phyloP scores from a whole-genome alignment of 2,888 invertebrate species.

The Xylota segnis region DNA sequence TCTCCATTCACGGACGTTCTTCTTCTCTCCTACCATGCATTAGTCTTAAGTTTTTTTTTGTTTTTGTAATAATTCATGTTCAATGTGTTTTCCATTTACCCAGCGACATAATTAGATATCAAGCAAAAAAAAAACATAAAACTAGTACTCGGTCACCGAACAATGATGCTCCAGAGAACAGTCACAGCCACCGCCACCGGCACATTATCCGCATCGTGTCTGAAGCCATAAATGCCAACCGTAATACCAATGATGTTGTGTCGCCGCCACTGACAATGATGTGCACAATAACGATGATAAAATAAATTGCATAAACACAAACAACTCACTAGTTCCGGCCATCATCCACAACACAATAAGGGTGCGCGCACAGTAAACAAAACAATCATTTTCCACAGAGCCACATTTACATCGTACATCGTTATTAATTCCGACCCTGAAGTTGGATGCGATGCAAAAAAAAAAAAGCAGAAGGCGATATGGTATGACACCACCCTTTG shows the following conservation, averaged over 20 bases:
- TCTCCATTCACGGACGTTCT: neutral
- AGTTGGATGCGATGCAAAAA: constrained; percentile 20
- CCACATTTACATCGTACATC: constrained; percentile 39
- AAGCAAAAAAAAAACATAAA: constrained; percentile 11
- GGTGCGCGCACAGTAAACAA: constrained; percentile 51
- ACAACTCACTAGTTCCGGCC: constrained; percentile 74
- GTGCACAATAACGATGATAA: constrained; percentile 66
- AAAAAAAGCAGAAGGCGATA: constrained; percentile 19
- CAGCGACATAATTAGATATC: constrained; percentile 45
- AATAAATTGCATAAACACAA: constrained; percentile 75
- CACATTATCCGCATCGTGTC: constrained; percentile 29
- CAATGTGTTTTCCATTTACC: constrained; percentile 61
- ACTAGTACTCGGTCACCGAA: constrained; percentile 47
- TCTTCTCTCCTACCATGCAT: neutral
- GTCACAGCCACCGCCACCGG: constrained; percentile 13
- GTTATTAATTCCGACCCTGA: constrained; percentile 59
- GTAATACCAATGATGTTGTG: constrained; percentile 43
- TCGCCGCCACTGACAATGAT: constrained; percentile 51
- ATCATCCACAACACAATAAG: constrained; percentile 46
- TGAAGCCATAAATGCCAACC: constrained; percentile 67
- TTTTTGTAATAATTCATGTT: constrained; percentile 51
- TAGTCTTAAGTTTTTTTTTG: neutral
- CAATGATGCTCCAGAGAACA: constrained; percentile 28
- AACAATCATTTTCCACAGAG: constrained; percentile 24
- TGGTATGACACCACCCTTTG: constrained; percentile 40